Evolutionary conservation across 2,113 vertebrate genomes (phyloP).

Genomic region (Delphinus delphis): DNA sequence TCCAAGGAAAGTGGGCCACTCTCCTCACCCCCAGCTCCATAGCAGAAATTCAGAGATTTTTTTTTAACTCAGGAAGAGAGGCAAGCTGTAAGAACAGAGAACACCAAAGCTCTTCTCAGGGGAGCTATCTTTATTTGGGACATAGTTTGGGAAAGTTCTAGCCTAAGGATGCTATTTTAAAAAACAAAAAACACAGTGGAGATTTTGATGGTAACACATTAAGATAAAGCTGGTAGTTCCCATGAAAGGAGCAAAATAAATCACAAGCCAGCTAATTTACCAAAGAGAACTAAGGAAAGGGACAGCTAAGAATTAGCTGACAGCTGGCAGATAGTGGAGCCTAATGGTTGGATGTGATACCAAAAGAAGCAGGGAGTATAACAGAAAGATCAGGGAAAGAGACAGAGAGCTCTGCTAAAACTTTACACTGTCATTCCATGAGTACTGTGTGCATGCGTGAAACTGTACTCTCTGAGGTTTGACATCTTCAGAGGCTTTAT

Average conservation of each 20-base stretch:
- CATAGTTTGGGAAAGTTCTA: background rate
- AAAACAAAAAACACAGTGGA: background rate
- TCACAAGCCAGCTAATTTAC: background rate
- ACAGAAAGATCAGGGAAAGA: background rate
- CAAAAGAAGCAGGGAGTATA: background rate
- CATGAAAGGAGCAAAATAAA: background rate
- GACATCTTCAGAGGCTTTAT: background rate
- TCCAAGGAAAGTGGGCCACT: background rate
- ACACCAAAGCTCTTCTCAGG: background rate
- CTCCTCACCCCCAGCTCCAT: background rate
- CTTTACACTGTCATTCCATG: background rate
- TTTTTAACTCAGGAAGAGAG: background rate
- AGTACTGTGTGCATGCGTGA: background rate
- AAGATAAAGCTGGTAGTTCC: background rate
- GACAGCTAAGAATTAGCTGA: background rate
- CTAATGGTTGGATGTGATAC: background rate
- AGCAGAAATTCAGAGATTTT: background rate
- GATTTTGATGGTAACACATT: background rate
- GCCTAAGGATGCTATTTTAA: background rate
- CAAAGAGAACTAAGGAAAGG: background rate
- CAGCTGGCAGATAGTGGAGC: background rate
- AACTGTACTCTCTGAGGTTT: background rate
- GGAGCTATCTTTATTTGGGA: background rate
- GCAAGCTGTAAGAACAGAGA: background rate
- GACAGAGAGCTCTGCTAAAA: background rate